Evolutionary conservation across 2,888 invertebrate genomes (phyloP).

Genomic region (Elysia crispata): DNA sequence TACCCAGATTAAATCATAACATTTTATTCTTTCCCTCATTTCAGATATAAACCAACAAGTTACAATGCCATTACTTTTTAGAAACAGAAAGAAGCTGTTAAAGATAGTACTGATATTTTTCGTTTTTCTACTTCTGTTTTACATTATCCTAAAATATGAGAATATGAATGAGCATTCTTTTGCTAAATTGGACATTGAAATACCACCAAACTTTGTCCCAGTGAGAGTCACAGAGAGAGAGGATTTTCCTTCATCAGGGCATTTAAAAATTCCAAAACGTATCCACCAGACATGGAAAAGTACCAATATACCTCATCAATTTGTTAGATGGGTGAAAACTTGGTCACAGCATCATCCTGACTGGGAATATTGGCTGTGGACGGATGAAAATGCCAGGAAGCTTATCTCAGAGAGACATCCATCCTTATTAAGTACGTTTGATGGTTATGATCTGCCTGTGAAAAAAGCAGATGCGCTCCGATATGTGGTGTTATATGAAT

Average conservation of each 20-base stretch:
- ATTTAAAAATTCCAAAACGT: conserved; percentile 62
- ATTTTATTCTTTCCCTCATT: too few species aligned
- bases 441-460: conserved; percentile 68
- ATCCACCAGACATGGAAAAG: conserved; percentile 73
- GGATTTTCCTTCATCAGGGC: conserved; percentile 59
- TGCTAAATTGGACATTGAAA: conserved; percentile 24
- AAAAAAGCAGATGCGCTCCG: conserved; percentile 72
- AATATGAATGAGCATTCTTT: conserved; percentile 1
- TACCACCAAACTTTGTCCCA: conserved; percentile 49
- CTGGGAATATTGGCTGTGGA: conserved; percentile 76
- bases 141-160: conserved; percentile 31
- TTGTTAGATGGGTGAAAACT: conserved; percentile 67
- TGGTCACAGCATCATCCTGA: conserved; percentile 71
- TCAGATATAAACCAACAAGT: too few species aligned
- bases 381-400: conserved; percentile 68
- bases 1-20: too few species aligned
- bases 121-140: conserved; percentile 27
- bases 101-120: neutral
- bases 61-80: too few species aligned
- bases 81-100: too few species aligned
- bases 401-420: conserved; percentile 70
- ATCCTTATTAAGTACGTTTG: conserved; percentile 61
- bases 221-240: conserved; percentile 56
- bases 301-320: conserved; percentile 62
- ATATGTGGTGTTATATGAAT: conserved; percentile 73